Evolutionary conservation across 2,888 invertebrate species (phyloP).

Genomic region (Pheosia tremula): DNA sequence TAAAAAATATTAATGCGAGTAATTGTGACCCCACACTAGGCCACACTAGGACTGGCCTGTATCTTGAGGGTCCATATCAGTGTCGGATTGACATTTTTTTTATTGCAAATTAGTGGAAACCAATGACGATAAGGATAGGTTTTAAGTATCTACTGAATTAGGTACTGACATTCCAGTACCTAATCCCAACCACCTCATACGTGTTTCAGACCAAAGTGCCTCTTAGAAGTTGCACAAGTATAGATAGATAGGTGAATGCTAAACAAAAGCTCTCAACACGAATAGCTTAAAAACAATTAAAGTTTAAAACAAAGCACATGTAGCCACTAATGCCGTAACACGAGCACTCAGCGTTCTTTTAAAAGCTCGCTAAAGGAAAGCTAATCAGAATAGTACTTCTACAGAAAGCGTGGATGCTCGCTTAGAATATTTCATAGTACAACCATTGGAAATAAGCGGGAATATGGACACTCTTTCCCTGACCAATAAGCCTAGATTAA

Average conservation of each 20-base stretch:
- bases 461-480: no score
- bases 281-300: constrained; percentile 8
- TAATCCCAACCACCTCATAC: no score
- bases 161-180: neutral
- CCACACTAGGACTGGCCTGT: no score
- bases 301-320: constrained; percentile 4
- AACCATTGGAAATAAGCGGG: neutral
- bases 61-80: no score
- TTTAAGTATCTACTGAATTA: no score
- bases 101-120: no score
- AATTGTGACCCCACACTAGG: no score
- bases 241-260: neutral
- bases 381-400: neutral
- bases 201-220: neutral
- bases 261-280: constrained; percentile 2
- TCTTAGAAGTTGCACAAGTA: neutral
- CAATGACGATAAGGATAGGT: no score
- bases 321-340: constrained; percentile 1
- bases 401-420: neutral
- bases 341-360: neutral
- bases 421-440: neutral
- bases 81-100: no score
- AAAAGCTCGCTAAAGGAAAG: constrained; percentile 2
- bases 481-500: no score
- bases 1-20: no score